A percentile compares a stretch with the other conserved stretches of the same genome.
phyloP scores from a whole-genome alignment of 2,113 vertebrate species.

The Hassar affinis region DNA sequence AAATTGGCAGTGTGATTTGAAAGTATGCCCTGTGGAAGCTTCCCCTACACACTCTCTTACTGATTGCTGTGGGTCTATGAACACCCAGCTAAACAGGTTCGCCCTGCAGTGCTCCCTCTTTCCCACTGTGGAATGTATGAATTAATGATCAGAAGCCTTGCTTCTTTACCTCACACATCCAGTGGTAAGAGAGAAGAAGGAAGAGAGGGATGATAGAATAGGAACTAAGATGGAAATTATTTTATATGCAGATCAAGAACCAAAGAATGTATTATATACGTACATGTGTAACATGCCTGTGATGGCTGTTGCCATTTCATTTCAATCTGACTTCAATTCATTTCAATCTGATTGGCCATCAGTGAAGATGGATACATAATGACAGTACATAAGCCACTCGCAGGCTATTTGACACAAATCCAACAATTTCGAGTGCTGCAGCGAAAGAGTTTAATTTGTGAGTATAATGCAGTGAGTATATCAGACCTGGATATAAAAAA shows the following conservation, averaged over 20 bases:
- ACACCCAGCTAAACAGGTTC: neutral
- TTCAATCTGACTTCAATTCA: constrained; percentile 28
- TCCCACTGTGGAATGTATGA: constrained; percentile 5
- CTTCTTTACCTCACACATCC: neutral
- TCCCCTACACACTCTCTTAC: neutral
- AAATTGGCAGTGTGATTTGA: constrained; percentile 32
- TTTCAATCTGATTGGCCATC: constrained; percentile 31
- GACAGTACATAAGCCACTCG: constrained; percentile 5
- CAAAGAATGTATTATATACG: constrained; percentile 29
- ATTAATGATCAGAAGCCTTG: constrained; percentile 33
- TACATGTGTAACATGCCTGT: constrained; percentile 32
- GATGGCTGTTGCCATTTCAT: constrained; percentile 14
- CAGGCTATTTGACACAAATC: neutral
- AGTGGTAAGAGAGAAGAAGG: neutral
- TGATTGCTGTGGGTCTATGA: constrained; percentile 1
- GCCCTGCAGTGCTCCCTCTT: neutral
- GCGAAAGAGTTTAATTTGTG: neutral
- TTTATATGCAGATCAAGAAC: constrained; percentile 10
- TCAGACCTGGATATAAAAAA: neutral
- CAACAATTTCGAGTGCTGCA: neutral
- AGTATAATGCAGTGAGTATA: neutral
- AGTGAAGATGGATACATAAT: neutral
- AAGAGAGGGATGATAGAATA: constrained; percentile 8
- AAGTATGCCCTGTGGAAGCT: constrained; percentile 17
- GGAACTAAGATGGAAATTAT: constrained; percentile 10